Conservation (phyloP, 2,113 vertebrate species). For the Gallinago paraguaiae region DNA sequence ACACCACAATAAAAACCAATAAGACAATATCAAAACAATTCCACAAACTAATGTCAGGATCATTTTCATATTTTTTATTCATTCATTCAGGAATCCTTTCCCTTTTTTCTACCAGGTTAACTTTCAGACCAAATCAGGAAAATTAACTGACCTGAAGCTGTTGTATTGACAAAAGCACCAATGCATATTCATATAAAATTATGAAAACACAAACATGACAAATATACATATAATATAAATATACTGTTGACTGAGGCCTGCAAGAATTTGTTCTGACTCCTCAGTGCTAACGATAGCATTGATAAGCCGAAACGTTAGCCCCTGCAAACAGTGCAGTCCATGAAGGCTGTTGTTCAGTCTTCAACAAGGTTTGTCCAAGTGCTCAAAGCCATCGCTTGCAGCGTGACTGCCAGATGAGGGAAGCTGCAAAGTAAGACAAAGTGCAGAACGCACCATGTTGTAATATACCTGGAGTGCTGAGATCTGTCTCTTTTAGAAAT, state of each 20-base stretch:
- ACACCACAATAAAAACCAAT: no score
- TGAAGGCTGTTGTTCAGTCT: neutral
- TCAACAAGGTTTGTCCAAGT: neutral
- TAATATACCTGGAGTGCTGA: neutral
- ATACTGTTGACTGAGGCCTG: neutral
- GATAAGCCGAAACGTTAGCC: neutral
- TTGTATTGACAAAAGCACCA: neutral
- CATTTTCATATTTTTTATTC: neutral
- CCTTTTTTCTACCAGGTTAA: neutral
- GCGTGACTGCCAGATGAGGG: fast-evolving
- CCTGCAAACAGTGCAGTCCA: neutral
- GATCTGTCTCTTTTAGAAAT: neutral
- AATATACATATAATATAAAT: neutral
- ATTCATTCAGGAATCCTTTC: neutral
- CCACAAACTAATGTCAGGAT: neutral
- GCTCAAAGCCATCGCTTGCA: neutral
- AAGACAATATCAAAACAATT: neutral
- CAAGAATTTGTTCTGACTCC: neutral
- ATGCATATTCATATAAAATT: no score
- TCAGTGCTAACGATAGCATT: neutral
- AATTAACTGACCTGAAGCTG: neutral
- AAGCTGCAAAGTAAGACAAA: neutral
- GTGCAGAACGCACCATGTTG: neutral
- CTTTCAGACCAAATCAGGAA: fast-evolving
- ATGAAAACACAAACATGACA: neutral